Conservation (phyloP, 2,797 vertebrate genomes). For the Sebastes glaucus region DNA sequence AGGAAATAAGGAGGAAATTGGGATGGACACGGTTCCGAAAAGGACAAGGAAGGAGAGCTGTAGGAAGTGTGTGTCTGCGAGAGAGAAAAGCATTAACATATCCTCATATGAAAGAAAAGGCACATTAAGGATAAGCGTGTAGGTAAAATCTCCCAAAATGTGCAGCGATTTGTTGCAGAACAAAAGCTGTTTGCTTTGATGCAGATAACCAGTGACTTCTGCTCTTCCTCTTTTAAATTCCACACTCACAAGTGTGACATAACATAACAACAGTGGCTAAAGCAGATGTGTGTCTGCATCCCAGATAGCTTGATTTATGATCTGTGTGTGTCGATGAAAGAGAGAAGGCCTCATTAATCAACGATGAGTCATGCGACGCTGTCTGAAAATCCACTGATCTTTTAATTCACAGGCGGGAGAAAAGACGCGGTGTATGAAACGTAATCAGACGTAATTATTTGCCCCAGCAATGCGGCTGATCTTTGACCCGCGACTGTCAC, state of each 20-base stretch:
- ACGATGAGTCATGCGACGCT: constrained; percentile 26
- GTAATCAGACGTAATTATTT: constrained; percentile 66
- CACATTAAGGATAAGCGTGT: not conserved
- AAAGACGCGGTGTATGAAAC: constrained; percentile 46
- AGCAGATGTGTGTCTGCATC: constrained; percentile 40
- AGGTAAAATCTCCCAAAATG: constrained; percentile 9
- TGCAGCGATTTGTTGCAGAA: constrained; percentile 10
- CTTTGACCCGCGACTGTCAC: constrained; percentile 69
- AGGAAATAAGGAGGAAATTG: constrained; percentile 53
- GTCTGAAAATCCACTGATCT: constrained; percentile 56
- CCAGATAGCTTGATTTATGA: constrained; percentile 40
- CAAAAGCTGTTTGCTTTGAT: constrained; percentile 47
- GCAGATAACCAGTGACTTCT: constrained; percentile 1
- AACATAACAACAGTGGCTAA: not conserved
- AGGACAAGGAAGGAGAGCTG: constrained; percentile 22
- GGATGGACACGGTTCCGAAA: constrained; percentile 41
- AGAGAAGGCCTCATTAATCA: constrained; percentile 43
- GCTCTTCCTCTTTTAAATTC: constrained; percentile 15
- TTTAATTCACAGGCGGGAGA: constrained; percentile 42
- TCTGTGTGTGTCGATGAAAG: constrained; percentile 39
- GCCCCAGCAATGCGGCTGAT: constrained; percentile 31
- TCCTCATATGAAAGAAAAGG: constrained; percentile 21
- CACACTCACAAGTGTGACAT: constrained; percentile 9
- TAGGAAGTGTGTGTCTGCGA: constrained; percentile 1
- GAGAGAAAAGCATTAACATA: constrained; percentile 2